Base-by-base conservation (phyloP, 2,888 invertebrate species). In the Mellilla xanthometata region DNA sequence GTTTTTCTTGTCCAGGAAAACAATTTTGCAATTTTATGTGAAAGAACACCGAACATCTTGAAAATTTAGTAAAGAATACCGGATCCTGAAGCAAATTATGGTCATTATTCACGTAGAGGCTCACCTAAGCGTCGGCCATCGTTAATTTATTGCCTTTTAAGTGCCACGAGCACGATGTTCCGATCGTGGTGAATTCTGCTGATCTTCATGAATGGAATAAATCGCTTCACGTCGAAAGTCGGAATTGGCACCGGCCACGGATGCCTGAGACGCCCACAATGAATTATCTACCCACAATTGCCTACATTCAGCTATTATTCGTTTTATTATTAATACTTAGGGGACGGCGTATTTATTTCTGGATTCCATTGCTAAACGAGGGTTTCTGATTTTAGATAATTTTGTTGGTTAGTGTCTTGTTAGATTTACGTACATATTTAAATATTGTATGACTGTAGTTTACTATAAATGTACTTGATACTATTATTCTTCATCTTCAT, bases 131-230 rank as follows among this genome's bases (percentile, higher is more conserved):
- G 65, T 70, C 65, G 64, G 65, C 66, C 68, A 67, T 63, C 68
- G 63, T 60, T 77, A 80, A 84, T 81, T 81, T 82, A 81, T 73
- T 68, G 69, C 72, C 76, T 81, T 80, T 78, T 77, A 76, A 81
- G 69, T 78, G 77, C 72, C 76, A 70, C 59, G 65, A 72, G 76
- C 76, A 77, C 68, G 67, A 65, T 76, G 72, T 73, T 71, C 70
- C 60, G 58, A 72, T 72, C 64, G 60, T 54, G 50, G 57, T 65
- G 66, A 70, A 72, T 72, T 62, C 62, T 56, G 50, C 59, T 65
- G 66, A 70, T 70, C 62, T 62, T 66, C 62, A 65, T 60, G 62
- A 62, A 60, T 55, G 51, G 47, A 61, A 69, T 67, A 68, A 66
- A 62, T 60, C 62, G 64, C 59, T 62, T 53, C 49, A 49, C 57